Evolutionary conservation across 2,113 vertebrate genomes (phyloP).

Genomic region (Rafetus swinhoei): DNA sequence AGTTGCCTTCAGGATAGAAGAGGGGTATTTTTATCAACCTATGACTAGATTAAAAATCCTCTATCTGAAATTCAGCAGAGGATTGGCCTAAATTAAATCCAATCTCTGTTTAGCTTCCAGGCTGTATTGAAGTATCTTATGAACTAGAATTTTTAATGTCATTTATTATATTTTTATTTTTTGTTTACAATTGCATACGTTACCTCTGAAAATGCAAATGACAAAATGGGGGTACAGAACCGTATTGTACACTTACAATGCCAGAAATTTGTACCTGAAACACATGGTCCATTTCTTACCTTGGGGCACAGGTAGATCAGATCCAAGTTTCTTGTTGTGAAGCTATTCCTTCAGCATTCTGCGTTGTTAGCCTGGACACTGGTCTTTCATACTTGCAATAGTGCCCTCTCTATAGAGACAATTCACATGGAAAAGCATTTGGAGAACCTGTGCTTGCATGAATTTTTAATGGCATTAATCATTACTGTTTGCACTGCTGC

Average conservation of each 20-base stretch:
- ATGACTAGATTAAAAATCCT: constrained; percentile 77
- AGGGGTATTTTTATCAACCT: constrained; percentile 77
- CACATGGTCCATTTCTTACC: neutral
- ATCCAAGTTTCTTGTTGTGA: neutral
- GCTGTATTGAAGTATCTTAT: constrained; percentile 41
- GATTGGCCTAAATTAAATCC: constrained; percentile 76
- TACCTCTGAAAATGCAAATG: neutral
- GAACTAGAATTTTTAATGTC: constrained; percentile 47
- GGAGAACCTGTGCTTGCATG: constrained; percentile 31
- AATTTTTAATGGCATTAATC: constrained; percentile 48
- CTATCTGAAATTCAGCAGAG: constrained; percentile 80
- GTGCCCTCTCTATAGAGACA: neutral
- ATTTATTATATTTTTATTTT: constrained; percentile 39
- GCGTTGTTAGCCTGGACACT: neutral
- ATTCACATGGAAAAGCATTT: constrained; percentile 25
- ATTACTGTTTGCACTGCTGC: neutral
- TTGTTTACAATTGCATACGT: constrained; percentile 11
- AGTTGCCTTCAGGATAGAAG: constrained; percentile 78
- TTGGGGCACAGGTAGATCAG: neutral
- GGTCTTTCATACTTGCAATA: neutral
- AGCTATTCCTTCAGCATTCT: neutral
- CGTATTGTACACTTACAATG: neutral
- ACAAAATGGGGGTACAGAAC: constrained; percentile 2
- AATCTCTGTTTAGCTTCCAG: constrained; percentile 59
- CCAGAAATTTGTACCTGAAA: neutral